Evolutionary conservation across 2,888 invertebrate genomes (phyloP).

Genomic region (Spilosoma lubricipeda): DNA sequence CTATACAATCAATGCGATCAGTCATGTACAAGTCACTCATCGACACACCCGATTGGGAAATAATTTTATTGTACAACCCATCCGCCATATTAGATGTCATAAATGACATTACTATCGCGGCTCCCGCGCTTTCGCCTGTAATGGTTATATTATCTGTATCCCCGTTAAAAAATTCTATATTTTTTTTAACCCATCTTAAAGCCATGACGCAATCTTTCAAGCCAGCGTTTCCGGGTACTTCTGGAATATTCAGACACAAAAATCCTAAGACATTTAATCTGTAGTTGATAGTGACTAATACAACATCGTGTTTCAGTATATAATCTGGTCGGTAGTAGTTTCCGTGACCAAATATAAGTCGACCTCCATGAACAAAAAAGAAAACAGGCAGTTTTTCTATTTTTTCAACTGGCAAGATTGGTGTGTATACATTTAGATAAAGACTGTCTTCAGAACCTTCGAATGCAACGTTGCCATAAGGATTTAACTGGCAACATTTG

Average conservation of each 20-base stretch:
- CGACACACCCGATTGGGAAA: conserved; percentile 69
- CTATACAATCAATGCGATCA: conserved; percentile 67
- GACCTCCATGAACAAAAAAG: conserved; percentile 87
- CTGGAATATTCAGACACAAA: conserved; percentile 70
- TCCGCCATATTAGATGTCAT: conserved; percentile 68
- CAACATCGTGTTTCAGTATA: conserved; percentile 68
- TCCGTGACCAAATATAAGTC: conserved; percentile 83
- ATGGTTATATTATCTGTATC: conserved; percentile 69
- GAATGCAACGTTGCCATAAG: conserved; percentile 67
- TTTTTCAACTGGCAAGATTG: conserved; percentile 76
- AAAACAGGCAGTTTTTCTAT: conserved; percentile 78
- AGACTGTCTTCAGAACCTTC: conserved; percentile 89
- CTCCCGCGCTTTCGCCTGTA: conserved; percentile 78
- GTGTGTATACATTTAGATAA: conserved; percentile 89
- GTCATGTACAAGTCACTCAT: conserved; percentile 68
- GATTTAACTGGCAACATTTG: conserved; percentile 78
- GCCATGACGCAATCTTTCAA: conserved; percentile 75
- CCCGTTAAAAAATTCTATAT: conserved; percentile 73
- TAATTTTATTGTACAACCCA: conserved; percentile 69
- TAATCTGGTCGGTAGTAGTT: conserved; percentile 79
- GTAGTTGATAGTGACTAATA: conserved; percentile 77
- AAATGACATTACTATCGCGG: conserved; percentile 60
- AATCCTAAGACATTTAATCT: conserved; percentile 76
- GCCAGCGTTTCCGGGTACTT: conserved; percentile 77
- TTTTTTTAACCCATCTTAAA: conserved; percentile 73